Base-by-base conservation (phyloP, 2,888 invertebrate species). In the Bhutanitis thaidina region DNA sequence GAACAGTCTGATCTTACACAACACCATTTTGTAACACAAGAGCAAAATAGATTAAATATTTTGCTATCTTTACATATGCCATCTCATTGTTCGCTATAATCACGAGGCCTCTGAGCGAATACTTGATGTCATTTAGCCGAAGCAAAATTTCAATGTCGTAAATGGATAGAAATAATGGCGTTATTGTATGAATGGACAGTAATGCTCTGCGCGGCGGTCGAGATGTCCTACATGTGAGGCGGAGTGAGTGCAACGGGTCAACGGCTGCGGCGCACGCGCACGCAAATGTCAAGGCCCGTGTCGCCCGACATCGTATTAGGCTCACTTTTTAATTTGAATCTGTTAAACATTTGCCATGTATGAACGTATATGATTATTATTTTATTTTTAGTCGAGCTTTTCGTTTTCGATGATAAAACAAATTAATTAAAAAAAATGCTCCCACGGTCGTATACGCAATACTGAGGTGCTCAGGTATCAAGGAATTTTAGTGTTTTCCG, bases 251-350 rank as follows among this genome's bases (percentile, higher is more conserved):
- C 67, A 39, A 60, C 77, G 66, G 85, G 80, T 84, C 84, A 82
- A 73, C 71, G 80, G 64, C 69, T 65, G 62, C 57, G 57, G 52
- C 32, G 57, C 71, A 77, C 78, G 76, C 71, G 65, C 72, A 56
- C 62, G 67, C 73, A 78, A 80, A 83, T 82, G 82, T 79, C 84
- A 84, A 81, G 83, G 83, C 64, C 66, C 61, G 62, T 61, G 65
- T 62, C 64, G 67, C 64, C 64, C 62, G 50, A 58, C 35, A 49
- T 20, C 2, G 20, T 20, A 20, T 20, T 2, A 20, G 20, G 5
- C 20, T 20, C 20, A 20, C 3, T 20, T 20, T n/a, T n/a, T n/a
- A n/a, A n/a, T n/a, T n/a, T n/a, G n/a, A n/a, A n/a, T n/a, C n/a
- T n/a, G n/a, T n/a, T n/a, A n/a, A n/a, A n/a, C n/a, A n/a, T n/a